These are phyloP conservation scores for Rhinoraja longicauda DNA, from an alignment of 2,797 vertebrate genomes.

Conservation along the genomic window DNA sequence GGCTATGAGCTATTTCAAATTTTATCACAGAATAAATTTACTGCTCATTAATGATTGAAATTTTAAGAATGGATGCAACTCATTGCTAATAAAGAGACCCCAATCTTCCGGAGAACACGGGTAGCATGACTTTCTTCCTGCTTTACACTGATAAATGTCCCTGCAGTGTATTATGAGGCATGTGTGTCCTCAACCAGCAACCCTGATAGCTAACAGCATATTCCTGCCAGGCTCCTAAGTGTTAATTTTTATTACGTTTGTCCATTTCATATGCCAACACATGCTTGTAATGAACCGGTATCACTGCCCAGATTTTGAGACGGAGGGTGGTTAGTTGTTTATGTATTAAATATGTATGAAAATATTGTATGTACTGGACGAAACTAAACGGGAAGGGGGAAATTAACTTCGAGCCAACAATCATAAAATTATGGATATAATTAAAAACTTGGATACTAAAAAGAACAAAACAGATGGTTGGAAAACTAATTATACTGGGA, in stretches of 20 bases:
- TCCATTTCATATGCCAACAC: background rate
- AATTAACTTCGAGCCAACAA: background rate
- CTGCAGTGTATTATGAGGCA: background rate
- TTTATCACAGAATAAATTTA: background rate
- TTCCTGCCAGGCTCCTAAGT: background rate
- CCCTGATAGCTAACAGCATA: too few relatives aligned
- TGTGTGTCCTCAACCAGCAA: too few relatives aligned
- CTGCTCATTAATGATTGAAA: background rate
- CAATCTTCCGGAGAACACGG: background rate
- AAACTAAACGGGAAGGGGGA: background rate
- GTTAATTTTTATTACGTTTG: background rate
- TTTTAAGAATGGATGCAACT: background rate
- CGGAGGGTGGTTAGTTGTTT: slow-evolving; percentile 37
- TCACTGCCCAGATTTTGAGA: background rate
- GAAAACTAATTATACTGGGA: background rate
- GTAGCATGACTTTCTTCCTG: background rate
- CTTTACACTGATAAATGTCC: background rate
- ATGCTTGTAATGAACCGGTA: background rate
- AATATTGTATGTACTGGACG: background rate
- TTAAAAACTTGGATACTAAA: background rate
- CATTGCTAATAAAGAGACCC: background rate
- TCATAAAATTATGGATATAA: background rate
- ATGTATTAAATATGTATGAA: background rate
- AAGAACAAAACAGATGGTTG: background rate
- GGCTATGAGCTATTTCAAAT: background rate